phyloP scores from a whole-genome alignment of 2,113 vertebrate genomes.

The Solea solea region DNA sequence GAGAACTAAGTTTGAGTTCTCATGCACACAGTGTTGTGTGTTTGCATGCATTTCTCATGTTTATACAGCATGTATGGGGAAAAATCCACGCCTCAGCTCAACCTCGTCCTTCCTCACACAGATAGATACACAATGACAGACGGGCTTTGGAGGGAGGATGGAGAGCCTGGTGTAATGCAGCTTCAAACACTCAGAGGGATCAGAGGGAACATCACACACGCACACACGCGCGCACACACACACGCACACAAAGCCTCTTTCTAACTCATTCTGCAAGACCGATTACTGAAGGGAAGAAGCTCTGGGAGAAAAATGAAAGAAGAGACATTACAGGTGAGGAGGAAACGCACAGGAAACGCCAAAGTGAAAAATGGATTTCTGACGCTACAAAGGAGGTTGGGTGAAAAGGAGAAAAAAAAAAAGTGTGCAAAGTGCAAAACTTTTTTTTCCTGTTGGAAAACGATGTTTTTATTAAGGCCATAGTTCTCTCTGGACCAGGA shows the following conservation, averaged over 20 bases:
- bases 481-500: slow-evolving; percentile 38
- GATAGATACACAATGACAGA: slow-evolving; percentile 41
- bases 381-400: not conserved
- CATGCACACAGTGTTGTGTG: not conserved
- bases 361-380: slow-evolving; percentile 6
- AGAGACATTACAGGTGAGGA: slow-evolving; percentile 30
- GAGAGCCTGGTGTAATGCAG: slow-evolving; percentile 68
- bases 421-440: not conserved
- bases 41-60: slow-evolving; percentile 26
- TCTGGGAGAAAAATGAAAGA: slow-evolving; percentile 40
- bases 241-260: slow-evolving; percentile 43
- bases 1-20: not conserved
- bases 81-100: slow-evolving; percentile 40
- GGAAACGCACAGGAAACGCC: slow-evolving; percentile 16
- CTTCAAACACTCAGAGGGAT: slow-evolving; percentile 67
- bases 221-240: slow-evolving; percentile 29
- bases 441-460: slow-evolving; percentile 5
- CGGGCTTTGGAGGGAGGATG: slow-evolving; percentile 49
- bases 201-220: slow-evolving; percentile 61
- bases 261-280: slow-evolving; percentile 46
- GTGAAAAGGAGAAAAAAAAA: slow-evolving; percentile 11
- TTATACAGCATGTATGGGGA: slow-evolving; percentile 16
- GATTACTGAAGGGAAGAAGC: slow-evolving; percentile 40
- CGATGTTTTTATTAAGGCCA: slow-evolving; percentile 17
- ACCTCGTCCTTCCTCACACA: slow-evolving; percentile 19